Evolutionary conservation across 2,797 vertebrate genomes (phyloP).

Genomic region (Hylomyscus alleni): DNA sequence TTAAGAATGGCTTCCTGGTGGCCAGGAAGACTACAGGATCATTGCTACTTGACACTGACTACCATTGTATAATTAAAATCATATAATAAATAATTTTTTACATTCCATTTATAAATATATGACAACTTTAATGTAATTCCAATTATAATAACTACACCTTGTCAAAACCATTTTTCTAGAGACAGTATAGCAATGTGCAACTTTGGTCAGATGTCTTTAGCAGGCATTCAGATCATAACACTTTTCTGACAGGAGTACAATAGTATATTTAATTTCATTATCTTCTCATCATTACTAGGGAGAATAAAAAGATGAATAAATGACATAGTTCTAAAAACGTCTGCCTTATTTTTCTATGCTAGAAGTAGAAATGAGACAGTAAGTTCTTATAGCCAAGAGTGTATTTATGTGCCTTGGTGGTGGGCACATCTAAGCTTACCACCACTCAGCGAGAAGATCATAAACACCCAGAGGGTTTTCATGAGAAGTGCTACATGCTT

Average conservation of each 20-base stretch:
- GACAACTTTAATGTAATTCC: conserved; percentile 64
- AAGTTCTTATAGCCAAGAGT: conserved; percentile 8
- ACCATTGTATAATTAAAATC: neutral
- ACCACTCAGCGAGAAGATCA: neutral
- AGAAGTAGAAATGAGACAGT: conserved; percentile 31
- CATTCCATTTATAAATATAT: conserved; percentile 42
- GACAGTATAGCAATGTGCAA: conserved; percentile 55
- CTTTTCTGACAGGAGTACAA: conserved; percentile 41
- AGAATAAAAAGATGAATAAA: conserved; percentile 29
- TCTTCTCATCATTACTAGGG: conserved; percentile 20
- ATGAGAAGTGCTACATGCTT: conserved; percentile 1
- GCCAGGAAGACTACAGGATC: neutral
- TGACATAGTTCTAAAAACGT: conserved; percentile 31
- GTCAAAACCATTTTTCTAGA: conserved; percentile 53
- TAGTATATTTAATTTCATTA: conserved; percentile 60
- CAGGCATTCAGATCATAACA: conserved; percentile 33
- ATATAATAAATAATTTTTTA: neutral
- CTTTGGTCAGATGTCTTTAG: neutral
- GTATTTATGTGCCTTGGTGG: neutral
- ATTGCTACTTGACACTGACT: neutral
- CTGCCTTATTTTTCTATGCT: conserved; percentile 43
- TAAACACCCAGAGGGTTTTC: neutral
- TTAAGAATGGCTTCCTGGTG: neutral
- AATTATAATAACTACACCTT: conserved; percentile 41
- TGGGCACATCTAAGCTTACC: neutral